Evolutionary conservation across 2,888 invertebrate species (phyloP), one percentile per base, ranked within the genome.

Genomic region (Troglohyphantes excavatus): DNA sequence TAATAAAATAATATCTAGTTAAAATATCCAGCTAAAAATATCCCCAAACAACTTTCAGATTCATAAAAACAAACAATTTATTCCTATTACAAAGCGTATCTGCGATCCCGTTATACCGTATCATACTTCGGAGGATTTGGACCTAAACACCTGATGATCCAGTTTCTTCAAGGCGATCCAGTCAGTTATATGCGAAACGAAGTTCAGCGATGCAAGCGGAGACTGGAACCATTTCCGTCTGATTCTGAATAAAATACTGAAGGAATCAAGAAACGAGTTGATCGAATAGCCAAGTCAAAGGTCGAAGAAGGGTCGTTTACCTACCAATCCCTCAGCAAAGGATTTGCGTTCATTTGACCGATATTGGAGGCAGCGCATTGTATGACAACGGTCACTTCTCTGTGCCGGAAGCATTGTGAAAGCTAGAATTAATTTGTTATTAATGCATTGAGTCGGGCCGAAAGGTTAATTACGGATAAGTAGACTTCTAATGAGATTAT

Each of bases 271-370:
- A 46, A 79, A 67, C 67, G 19, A 39, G 43, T 61, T 43, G 59
- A 67, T 85, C 59, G 67, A 67, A 53, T 65, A 53, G 46, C 23
- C 59, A 29, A 27, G 67, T 23, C 76, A 85, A 85, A 85, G 76
- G 75, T 85, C 29, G 65, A 43, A 53, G 17, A 27, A 23, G 53
- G 84, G 63, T 84, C 84, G 29, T 84, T 84, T 84, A 84, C 73
- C 63, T 84, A 21, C 63, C 23, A 46, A 21, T 43, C 43, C 59
- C 29, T 9, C 17, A 19, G 23, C 46, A 21, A n/a, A 53, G 13
- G 21, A 29, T 75, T 46, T 73, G 33, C 46, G 33, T 39, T 39
- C 53, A 43, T 13, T 61, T 75, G 84, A 29, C 75, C 65, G 63
- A 75, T 67, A 75, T 65, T 27, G 27, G 29, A 27, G 29, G 53